Evolutionary conservation across 2,797 vertebrate genomes (phyloP), one percentile per base, ranked within the genome.

Genomic region (Pipistrellus kuhlii): DNA sequence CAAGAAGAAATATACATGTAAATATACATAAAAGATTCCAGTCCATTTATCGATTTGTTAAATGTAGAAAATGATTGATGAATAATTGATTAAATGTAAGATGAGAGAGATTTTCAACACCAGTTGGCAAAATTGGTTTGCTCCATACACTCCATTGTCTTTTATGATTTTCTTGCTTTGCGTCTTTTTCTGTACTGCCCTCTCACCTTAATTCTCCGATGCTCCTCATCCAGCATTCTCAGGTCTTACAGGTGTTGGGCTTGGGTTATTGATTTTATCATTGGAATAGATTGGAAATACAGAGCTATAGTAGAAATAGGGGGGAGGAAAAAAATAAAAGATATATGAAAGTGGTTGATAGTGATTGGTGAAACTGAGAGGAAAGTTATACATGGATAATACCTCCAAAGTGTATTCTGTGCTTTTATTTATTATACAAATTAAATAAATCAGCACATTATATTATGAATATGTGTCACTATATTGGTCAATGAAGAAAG

Each of bases 131-230:
- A 55, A n/a, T 2, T 41, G 1, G 17, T 10, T 35, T 14, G 0
- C 23, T 62, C 12, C 3, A 5, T 30, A 1, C 2, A 10, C 2
- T 18, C 6, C 8, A 1, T 1, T 15, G 32, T 27, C 11, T 48
- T 68, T 7, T 9, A 3, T 0, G 5, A 3, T 38, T 23, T 88
- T 86, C 18, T 3, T 14, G 2, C 0, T 35, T 20, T 46, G 3
- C 4, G 15, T 27, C 8, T 25, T 15, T 38, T 11, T 8, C 18
- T 53, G 55, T 17, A 17, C 15, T 35, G 3, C 71, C 11, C 30
- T 78, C 41, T 64, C 14, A 41, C 3, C 4, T 4, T 4, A 46
- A 14, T 68, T 25, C 18, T 6, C 55, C 6, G 21, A 4, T 18
- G 15, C n/a, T 32, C 3, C 17, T 48, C 2, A 14, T 8, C 11